phyloP scores from a whole-genome alignment of 2,888 invertebrate species.

The Cephus spinipes region DNA sequence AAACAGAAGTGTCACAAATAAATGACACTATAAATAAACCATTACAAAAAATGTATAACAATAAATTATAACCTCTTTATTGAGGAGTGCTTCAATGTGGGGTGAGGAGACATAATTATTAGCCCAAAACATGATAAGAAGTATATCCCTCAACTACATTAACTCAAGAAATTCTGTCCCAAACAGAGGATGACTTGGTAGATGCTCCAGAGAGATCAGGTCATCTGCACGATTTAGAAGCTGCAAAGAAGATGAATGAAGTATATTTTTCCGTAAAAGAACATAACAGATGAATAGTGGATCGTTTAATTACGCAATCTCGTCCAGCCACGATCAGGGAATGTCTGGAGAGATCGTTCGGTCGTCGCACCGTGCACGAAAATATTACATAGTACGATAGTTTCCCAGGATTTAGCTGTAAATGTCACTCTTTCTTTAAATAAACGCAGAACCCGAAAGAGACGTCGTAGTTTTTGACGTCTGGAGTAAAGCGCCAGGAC shows the following conservation, averaged over 20 bases:
- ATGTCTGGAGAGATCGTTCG: neutral
- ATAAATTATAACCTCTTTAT: conserved; percentile 75
- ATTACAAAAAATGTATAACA: neutral
- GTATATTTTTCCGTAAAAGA: neutral
- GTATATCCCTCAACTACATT: conserved; percentile 17
- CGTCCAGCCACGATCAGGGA: neutral
- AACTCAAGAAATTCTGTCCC: conserved; percentile 7
- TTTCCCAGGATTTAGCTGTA: neutral
- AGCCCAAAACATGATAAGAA: conserved; percentile 83
- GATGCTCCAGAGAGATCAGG: conserved; percentile 20
- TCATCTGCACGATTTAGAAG: conserved; percentile 19
- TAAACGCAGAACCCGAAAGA: neutral
- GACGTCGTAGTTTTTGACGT: conserved; percentile 40
- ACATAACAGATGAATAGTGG: neutral
- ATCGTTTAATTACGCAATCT: conserved; percentile 2
- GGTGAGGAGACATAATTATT: conserved; percentile 79
- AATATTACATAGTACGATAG: neutral
- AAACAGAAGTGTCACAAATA: neutral
- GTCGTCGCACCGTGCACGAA: neutral
- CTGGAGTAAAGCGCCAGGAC: conserved; percentile 22
- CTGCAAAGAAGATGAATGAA: conserved; percentile 19
- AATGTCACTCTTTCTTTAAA: conserved; percentile 20
- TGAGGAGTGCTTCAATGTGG: conserved; percentile 81
- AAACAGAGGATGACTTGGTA: conserved; percentile 17
- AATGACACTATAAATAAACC: neutral